phyloP scores from a whole-genome alignment of 2,113 vertebrate species.

The Uria aalge region DNA sequence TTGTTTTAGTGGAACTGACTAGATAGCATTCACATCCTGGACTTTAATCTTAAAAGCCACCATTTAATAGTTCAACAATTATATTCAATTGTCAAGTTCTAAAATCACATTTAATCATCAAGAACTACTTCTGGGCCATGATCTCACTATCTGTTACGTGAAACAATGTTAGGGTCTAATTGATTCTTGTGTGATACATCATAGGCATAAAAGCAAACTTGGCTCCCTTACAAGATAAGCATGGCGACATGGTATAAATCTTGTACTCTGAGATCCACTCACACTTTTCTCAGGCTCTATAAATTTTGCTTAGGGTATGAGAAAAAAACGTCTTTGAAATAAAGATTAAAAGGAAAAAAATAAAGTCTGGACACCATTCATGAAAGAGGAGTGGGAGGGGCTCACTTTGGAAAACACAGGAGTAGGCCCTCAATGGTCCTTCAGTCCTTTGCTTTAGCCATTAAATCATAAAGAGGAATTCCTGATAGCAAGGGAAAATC shows the following conservation, averaged over 20 bases:
- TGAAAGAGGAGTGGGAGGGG: background rate
- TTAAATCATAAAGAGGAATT: background rate
- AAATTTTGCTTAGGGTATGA: background rate
- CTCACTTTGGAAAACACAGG: background rate
- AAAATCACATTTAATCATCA: background rate
- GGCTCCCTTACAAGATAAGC: conserved; percentile 63
- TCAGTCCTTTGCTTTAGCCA: background rate
- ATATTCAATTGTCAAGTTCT: conserved; percentile 9
- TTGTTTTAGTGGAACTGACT: conserved; percentile 39
- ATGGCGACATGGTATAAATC: conserved; percentile 19
- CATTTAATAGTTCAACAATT: background rate
- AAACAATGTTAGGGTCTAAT: conserved; percentile 44
- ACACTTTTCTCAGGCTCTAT: background rate
- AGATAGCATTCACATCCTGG: conserved; percentile 48
- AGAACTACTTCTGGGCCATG: background rate
- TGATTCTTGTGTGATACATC: conserved; percentile 7
- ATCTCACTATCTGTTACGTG: conserved; percentile 18
- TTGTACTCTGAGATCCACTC: background rate
- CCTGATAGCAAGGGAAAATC: background rate
- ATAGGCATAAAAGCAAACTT: conserved; percentile 63
- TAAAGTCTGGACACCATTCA: background rate
- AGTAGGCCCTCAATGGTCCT: background rate
- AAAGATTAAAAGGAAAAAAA: background rate
- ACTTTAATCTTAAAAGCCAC: conserved; percentile 53
- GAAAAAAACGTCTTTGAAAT: background rate